phyloP scores from a whole-genome alignment of 2,888 invertebrate species.

The Brenthis daphne region DNA sequence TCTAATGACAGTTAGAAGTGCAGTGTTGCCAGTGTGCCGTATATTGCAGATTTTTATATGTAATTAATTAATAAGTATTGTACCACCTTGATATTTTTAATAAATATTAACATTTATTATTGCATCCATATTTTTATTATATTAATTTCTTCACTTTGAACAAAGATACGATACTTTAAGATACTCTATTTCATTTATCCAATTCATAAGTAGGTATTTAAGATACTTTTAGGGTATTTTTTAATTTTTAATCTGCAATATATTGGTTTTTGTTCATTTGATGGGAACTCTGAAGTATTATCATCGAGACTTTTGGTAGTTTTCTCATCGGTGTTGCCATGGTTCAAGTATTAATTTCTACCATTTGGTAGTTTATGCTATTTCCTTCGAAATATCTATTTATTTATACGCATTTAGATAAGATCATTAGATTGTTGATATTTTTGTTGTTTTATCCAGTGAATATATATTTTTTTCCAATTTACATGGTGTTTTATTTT shows the following conservation, averaged over 20 bases:
- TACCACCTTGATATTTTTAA: neutral
- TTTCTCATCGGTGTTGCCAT: slow-evolving; percentile 45
- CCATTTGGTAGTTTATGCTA: slow-evolving; percentile 24
- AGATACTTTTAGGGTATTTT: neutral
- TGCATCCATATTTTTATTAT: neutral
- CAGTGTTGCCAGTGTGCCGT: slow-evolving; percentile 39
- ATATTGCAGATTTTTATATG: slow-evolving; percentile 14
- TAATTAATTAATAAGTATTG: slow-evolving; percentile 5
- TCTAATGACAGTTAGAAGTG: slow-evolving; percentile 33
- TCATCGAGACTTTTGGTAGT: slow-evolving; percentile 47
- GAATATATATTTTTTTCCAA: slow-evolving; percentile 67
- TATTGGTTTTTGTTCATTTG: slow-evolving; percentile 16
- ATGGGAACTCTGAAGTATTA: slow-evolving; percentile 50
- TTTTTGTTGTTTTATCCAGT: slow-evolving; percentile 65
- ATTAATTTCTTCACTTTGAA: neutral
- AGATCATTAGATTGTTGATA: slow-evolving; percentile 58
- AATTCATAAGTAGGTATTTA: neutral
- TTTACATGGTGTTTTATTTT: slow-evolving; percentile 48
- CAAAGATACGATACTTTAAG: too few species aligned
- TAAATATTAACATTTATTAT: neutral
- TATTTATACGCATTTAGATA: slow-evolving; percentile 42
- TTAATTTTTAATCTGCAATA: slow-evolving; percentile 15
- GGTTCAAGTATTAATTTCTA: slow-evolving; percentile 41
- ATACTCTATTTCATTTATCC: too few species aligned
- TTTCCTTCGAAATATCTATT: slow-evolving; percentile 26